Base-by-base conservation (phyloP, 2,888 invertebrate species). In the Allacma fusca region DNA sequence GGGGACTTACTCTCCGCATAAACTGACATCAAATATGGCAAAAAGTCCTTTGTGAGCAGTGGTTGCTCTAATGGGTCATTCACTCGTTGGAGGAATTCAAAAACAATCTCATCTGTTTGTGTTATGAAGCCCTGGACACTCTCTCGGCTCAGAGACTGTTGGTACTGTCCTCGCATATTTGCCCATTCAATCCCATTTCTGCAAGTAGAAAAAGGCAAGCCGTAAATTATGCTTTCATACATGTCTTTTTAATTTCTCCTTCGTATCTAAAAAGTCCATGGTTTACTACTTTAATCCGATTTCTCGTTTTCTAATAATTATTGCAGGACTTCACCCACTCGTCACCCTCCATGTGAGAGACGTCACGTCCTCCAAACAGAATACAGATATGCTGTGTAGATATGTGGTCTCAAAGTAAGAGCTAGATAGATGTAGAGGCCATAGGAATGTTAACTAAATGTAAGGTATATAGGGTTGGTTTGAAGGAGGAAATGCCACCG, bases 101-200 rank as follows among this genome's bases (percentile, higher is more conserved):
- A 86, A 2, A 91, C 89, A 0, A 94, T 89, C 2, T 85, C 85
- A 85, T 95, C 92, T 0, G 91, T 89, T 70, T 87, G 87, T n/a
- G 88, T 86, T 0, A 95, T 86, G 85, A 93, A 93, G 80, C 87
- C 88, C 79, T 90, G 89, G 0, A 94, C 91, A 82, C 89, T 89
- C 0, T 93, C 92, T 79, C 92, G 91, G 80, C 93, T 92, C 24
- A 95, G 87, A 68, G 92, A 91, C 85, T 92, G 93, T 87, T 96
- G 96, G 83, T 95, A 91, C 78, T 91, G 90, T 82, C 91, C 92
- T 23, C 96, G 89, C 0, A 95, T 87, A 80, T 90, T 89, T 90
- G 92, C 92, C 96, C 96, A 96, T 76, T 93, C 92, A 1, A 89
- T 86, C 0, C 95, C 96, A 86, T 96, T 96, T 59, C 94, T 95